Evolutionary conservation across 2,888 invertebrate species (phyloP).

Genomic region (Phasia obesa): DNA sequence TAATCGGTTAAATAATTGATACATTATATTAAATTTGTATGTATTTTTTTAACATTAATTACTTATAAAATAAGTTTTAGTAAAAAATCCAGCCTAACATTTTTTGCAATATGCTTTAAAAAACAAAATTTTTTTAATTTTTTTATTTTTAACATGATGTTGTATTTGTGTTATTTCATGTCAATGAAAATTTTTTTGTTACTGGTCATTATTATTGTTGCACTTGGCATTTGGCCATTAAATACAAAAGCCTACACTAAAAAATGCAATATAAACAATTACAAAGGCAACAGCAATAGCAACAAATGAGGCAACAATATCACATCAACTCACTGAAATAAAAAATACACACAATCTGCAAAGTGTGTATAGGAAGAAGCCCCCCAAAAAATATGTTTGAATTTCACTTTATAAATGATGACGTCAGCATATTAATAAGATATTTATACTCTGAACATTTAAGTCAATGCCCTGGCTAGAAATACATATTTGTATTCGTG

Average conservation of each 20-base stretch:
- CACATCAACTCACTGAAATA: not conserved
- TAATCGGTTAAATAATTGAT: no score
- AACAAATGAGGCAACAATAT: constrained; percentile 37
- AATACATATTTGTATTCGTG: constrained; percentile 25
- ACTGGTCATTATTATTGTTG: constrained; percentile 58
- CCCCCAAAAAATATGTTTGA: constrained; percentile 25
- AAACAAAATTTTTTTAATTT: no score
- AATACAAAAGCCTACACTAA: constrained; percentile 56
- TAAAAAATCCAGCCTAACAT: no score
- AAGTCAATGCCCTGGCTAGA: constrained; percentile 58
- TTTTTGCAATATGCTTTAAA: no score
- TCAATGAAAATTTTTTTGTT: constrained; percentile 57
- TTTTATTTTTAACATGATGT: constrained; percentile 5
- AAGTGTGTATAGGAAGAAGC: constrained; percentile 12
- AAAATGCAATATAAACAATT: constrained; percentile 55
- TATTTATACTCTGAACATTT: constrained; percentile 16
- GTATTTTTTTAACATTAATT: no score
- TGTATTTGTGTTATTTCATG: constrained; percentile 30
- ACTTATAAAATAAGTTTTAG: no score
- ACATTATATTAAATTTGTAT: no score
- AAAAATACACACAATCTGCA: constrained; percentile 25
- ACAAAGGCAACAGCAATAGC: not conserved
- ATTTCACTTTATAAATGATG: constrained; percentile 64
- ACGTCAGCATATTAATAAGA: constrained; percentile 57
- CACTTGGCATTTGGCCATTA: constrained; percentile 71